These are phyloP conservation scores for Macrotis lagotis DNA, from an alignment of 2,113 vertebrate species.

Conservation along the genomic window DNA sequence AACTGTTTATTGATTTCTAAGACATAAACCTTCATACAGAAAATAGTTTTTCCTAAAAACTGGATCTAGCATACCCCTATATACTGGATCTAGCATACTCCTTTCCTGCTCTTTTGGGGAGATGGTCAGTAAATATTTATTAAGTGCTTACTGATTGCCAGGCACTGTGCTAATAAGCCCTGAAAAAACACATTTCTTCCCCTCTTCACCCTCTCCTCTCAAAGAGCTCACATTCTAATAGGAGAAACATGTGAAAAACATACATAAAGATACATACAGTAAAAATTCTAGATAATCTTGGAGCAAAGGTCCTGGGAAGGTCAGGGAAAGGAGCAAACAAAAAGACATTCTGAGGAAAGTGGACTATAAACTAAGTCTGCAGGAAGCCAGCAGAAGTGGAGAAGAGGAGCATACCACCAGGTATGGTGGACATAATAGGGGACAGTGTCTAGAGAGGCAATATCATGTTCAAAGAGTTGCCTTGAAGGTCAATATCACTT, in stretches of 20 bases:
- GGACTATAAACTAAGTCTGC: background rate
- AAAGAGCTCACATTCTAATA: background rate
- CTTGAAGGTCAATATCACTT: background rate
- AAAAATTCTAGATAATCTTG: background rate
- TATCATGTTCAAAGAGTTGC: background rate
- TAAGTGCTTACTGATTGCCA: background rate
- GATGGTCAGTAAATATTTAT: background rate
- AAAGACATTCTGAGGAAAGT: constrained; percentile 4
- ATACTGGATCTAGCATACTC: too few relatives aligned
- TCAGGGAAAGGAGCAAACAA: background rate
- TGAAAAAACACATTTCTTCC: accelerated
- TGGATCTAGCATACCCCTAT: background rate
- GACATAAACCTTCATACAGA: background rate
- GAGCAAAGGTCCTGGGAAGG: accelerated
- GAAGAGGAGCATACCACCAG: background rate
- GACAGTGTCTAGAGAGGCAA: background rate
- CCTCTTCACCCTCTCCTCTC: accelerated
- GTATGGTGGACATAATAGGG: background rate
- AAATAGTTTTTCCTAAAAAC: background rate
- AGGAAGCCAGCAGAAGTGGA: constrained; percentile 13
- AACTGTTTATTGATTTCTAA: background rate
- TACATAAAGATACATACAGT: background rate
- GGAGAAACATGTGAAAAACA: background rate
- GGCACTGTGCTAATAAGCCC: background rate
- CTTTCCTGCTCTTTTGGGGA: background rate